Percentiles rank a stretch among this genome's conserved stretches.
These are phyloP conservation scores for Erebia ligea DNA, from an alignment of 2,888 invertebrate genomes.

Conservation along the genomic window DNA sequence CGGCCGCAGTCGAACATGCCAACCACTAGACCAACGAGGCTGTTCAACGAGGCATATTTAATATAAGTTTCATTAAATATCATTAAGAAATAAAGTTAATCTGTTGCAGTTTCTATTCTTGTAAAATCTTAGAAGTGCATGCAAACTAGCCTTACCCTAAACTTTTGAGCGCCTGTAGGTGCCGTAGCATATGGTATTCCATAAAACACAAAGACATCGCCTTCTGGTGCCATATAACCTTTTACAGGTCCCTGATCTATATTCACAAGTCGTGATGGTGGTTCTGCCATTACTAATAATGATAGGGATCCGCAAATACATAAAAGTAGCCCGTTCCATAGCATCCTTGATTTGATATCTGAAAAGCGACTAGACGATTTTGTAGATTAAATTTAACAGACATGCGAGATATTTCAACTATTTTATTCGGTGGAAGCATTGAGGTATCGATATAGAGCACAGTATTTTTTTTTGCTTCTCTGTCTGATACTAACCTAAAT, in stretches of 20 bases:
- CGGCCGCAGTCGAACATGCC: too few relatives aligned
- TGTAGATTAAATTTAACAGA: too few relatives aligned
- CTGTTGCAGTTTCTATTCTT: not conserved
- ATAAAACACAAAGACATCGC: slow-evolving; percentile 51
- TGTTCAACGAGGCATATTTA: too few relatives aligned
- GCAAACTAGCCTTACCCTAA: slow-evolving; percentile 47
- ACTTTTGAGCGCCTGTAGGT: slow-evolving; percentile 55
- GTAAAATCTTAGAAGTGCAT: not conserved
- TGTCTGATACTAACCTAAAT: too few relatives aligned
- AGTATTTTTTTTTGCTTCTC: too few relatives aligned
- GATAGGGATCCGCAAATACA: not conserved
- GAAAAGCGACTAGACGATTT: not conserved
- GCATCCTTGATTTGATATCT: slow-evolving; percentile 7
- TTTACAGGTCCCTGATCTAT: slow-evolving; percentile 53
- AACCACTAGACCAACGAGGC: too few relatives aligned
- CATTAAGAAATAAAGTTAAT: not conserved
- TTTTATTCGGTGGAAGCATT: too few relatives aligned
- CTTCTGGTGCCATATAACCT: slow-evolving; percentile 48
- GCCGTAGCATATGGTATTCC: slow-evolving; percentile 64
- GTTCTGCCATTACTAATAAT: not conserved
- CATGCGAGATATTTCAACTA: too few relatives aligned
- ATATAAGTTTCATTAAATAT: too few relatives aligned
- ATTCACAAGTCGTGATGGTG: slow-evolving; percentile 41
- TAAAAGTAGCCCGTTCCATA: not conserved
- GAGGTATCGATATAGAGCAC: too few relatives aligned